Evolutionary conservation across 35 echinoderm and acorn worm genomes (phyloP), one percentile per base, ranked within the genome.

Genomic region (Heliocidaris tuberculata): DNA sequence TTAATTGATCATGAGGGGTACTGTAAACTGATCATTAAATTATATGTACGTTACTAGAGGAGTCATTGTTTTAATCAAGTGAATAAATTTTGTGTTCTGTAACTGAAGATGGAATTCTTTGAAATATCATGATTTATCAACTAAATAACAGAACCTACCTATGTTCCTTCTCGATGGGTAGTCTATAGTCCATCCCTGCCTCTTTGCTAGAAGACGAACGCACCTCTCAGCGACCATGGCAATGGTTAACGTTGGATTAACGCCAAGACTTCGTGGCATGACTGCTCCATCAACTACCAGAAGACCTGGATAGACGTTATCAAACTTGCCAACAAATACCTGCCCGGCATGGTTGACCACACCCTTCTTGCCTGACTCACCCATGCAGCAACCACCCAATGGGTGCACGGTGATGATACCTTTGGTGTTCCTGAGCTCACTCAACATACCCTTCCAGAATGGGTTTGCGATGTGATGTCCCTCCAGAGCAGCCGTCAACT

Each of bases 301-400:
- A 13, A 95, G 90, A 7, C 95, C 95, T 29, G 49, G 47, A 19
- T 93, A 61, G 31, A 95, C 89, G 19, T 95, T 86, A 13, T 92
- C 95, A 13, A 29, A 29, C 13, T 95, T 90, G 6, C 88, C 95
- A 13, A 47, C 31, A n/a, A 93, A 86, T 29, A 96, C 97, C 48
- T 97, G 97, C 21, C 97, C 97, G n/a, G 94, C 95, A 56, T 97
- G 97, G 31, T 96, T 96, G 31, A 97, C 97, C 10, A 97, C 97
- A 5, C 97, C 97, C 3, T 95, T 70, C 32, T 92, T 88, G 12
- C 97, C 97, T 29, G 71, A 96, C 86, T 97, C 94, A 31, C 78
- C 97, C 97, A 97, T 97, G 47, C 88, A 90, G 85, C 97, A 97
- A 13, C 97, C 97, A 59, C 97, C 97, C 13, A 96, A 94, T 47